Evolutionary conservation across 2,113 vertebrate species (phyloP).

Genomic region (Pardalotus punctatus): DNA sequence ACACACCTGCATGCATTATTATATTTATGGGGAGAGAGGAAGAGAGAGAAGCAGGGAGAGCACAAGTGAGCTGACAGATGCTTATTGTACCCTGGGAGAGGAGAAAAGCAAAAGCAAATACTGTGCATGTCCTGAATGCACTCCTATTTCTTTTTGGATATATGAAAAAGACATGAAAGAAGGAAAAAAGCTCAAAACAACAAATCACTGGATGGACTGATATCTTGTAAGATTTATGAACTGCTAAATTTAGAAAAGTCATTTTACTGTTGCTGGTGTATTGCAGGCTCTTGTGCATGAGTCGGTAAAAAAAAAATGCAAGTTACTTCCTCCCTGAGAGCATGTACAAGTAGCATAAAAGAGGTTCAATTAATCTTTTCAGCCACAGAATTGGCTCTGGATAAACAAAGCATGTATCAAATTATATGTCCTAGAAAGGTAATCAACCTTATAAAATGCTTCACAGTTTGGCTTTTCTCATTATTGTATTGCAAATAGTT

Average conservation of each 20-base stretch:
- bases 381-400: slow-evolving; percentile 69
- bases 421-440: slow-evolving; percentile 67
- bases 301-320: neutral
- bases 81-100: neutral
- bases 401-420: slow-evolving; percentile 71
- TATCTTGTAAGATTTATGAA: slow-evolving; percentile 67
- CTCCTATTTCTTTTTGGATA: neutral
- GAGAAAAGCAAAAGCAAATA: neutral
- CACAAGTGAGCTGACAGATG: neutral
- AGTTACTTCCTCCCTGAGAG: slow-evolving; percentile 50
- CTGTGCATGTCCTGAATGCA: neutral
- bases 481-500: slow-evolving; percentile 73
- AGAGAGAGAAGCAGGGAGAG: neutral
- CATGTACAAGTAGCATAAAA: slow-evolving; percentile 69
- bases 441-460: slow-evolving; percentile 68
- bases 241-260: slow-evolving; percentile 69
- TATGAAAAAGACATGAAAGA: neutral
- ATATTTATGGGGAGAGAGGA: neutral
- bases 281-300: slow-evolving; percentile 32
- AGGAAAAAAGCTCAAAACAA: neutral
- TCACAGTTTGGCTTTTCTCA: slow-evolving; percentile 64
- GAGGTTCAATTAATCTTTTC: slow-evolving; percentile 77
- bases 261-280: slow-evolving; percentile 59
- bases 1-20: too few species aligned
- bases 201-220: neutral